Conservation (phyloP, 2,113 vertebrate genomes). For the Atractosteus spatula region DNA sequence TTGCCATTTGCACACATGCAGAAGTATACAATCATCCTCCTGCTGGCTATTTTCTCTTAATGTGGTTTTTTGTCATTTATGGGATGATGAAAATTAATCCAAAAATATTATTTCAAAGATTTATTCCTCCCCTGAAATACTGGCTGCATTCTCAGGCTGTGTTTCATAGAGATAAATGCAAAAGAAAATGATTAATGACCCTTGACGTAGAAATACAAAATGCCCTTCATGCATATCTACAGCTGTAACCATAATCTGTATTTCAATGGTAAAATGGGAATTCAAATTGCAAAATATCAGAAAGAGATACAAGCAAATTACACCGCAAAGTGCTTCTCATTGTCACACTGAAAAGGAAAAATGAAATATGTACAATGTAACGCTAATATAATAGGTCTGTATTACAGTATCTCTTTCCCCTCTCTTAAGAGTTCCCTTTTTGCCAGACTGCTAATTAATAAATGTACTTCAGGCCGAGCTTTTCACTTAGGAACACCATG, state of each 20-base stretch:
- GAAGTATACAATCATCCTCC: constrained; percentile 40
- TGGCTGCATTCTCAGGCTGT: constrained; percentile 30
- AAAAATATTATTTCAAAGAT: constrained; percentile 39
- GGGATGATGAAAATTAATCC: constrained; percentile 49
- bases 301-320: constrained; percentile 47
- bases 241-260: constrained; percentile 40
- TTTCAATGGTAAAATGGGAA: constrained; percentile 47
- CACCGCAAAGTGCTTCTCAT: constrained; percentile 44
- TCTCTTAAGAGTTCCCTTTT: constrained; percentile 16
- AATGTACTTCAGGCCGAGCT: constrained; percentile 22
- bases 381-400: constrained; percentile 22
- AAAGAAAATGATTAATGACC: constrained; percentile 52
- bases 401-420: constrained; percentile 3
- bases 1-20: constrained; percentile 28
- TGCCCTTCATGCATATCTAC: constrained; percentile 47
- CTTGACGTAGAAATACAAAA: constrained; percentile 57
- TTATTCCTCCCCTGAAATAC: constrained; percentile 35
- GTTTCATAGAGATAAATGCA: constrained; percentile 32
- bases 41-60: constrained; percentile 36
- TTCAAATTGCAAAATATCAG: constrained; percentile 60
- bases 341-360: constrained; percentile 40
- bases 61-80: constrained; percentile 29
- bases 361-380: constrained; percentile 45
- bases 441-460: constrained; percentile 29
- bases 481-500: constrained; percentile 24